phyloP scores from a whole-genome alignment of 2,113 vertebrate species.

The Salvelinus sp. region DNA sequence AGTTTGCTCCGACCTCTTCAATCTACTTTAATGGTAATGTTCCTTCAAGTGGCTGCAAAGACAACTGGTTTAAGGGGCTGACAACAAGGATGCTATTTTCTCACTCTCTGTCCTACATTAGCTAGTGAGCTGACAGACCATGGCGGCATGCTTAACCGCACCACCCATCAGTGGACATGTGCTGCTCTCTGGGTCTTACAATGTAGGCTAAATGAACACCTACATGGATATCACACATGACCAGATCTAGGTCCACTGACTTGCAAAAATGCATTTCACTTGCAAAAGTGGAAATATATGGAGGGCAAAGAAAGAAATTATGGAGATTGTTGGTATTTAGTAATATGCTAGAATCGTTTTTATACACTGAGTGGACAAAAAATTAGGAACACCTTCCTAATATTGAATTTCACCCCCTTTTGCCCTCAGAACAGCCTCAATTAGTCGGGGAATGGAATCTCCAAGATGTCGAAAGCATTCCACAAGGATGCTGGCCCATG shows the following conservation, averaged over 20 bases:
- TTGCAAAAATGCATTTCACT: neutral
- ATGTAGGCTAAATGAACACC: constrained; percentile 22
- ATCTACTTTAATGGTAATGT: constrained; percentile 46
- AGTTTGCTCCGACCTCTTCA: constrained; percentile 51
- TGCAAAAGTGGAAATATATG: too few species aligned
- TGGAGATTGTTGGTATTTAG: too few species aligned
- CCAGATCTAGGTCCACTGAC: neutral
- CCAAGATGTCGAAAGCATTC: too few species aligned
- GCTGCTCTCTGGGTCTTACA: neutral
- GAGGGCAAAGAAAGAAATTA: too few species aligned
- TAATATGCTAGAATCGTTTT: too few species aligned
- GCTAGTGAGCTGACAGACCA: constrained; percentile 37
- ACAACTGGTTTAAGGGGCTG: too few species aligned
- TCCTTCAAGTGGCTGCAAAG: constrained; percentile 40
- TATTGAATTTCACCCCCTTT: too few species aligned
- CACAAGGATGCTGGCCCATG: too few species aligned
- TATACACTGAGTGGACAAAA: too few species aligned
- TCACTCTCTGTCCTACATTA: constrained; percentile 52
- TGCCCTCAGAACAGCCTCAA: too few species aligned
- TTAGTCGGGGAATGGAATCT: too few species aligned
- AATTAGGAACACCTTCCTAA: too few species aligned
- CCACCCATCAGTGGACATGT: constrained; percentile 19
- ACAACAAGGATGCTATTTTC: constrained; percentile 60
- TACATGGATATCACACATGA: neutral
- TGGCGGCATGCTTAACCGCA: constrained; percentile 36